Percentiles rank a stretch among this genome's conserved stretches.
Evolutionary conservation across 2,797 vertebrate genomes (phyloP).

Genomic region (Catamblyrhynchus diadema): DNA sequence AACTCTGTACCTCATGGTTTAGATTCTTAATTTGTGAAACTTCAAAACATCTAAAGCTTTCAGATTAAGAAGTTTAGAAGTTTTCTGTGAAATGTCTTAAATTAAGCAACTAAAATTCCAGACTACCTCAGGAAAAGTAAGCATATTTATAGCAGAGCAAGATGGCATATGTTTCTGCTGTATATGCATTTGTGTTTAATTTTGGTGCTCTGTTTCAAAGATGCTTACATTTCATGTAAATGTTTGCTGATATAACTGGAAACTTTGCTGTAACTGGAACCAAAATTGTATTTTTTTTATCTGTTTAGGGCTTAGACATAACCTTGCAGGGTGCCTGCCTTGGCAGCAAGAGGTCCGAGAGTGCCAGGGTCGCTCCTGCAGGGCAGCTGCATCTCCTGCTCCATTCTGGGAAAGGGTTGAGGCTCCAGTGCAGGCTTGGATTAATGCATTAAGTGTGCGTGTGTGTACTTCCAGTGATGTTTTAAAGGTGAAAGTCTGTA

Average conservation of each 20-base stretch:
- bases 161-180: neutral
- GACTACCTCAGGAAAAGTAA: neutral
- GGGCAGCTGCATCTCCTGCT: fast-evolving
- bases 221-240: neutral
- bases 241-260: neutral
- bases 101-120: neutral
- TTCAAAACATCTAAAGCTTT: neutral
- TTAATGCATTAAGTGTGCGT: fast-evolving
- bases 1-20: neutral
- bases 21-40: neutral
- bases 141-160: neutral
- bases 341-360: fast-evolving
- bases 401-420: neutral
- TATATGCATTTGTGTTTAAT: neutral
- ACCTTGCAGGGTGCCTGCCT: neutral
- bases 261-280: neutral
- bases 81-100: neutral
- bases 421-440: neutral
- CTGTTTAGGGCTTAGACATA: neutral
- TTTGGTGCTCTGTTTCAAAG: neutral
- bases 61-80: neutral
- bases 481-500: neutral
- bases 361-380: fast-evolving
- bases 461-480: neutral
- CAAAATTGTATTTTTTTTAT: neutral